phyloP scores from a whole-genome alignment of 2,797 vertebrate species.

The Bradypodion ventrale region DNA sequence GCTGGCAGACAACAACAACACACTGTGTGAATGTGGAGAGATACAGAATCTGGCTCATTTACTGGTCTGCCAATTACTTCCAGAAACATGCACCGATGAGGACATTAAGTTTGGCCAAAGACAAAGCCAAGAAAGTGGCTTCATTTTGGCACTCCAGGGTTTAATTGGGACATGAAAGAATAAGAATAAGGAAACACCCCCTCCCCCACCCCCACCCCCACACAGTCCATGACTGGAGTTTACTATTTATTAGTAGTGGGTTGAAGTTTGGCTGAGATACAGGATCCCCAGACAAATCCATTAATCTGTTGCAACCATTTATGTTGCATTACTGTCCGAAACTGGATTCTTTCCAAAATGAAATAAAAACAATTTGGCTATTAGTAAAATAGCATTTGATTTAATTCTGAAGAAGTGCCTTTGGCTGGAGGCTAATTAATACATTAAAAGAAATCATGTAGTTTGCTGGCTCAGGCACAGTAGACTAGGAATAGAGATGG shows the following conservation, averaged over 20 bases:
- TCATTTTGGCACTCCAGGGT: too few species aligned
- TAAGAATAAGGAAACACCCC: too few species aligned
- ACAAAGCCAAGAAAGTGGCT: too few species aligned
- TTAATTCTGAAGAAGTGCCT: slow-evolving; percentile 26
- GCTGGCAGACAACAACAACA: too few species aligned
- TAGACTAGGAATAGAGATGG: neutral
- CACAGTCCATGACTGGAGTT: neutral
- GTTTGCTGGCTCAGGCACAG: neutral
- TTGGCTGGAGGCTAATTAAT: slow-evolving; percentile 17
- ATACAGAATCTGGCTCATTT: too few species aligned
- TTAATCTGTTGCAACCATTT: slow-evolving; percentile 4
- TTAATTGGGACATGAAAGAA: too few species aligned
- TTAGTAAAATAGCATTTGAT: slow-evolving; percentile 5
- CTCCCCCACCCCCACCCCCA: too few species aligned
- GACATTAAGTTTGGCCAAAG: too few species aligned
- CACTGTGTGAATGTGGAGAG: too few species aligned
- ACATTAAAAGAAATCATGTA: neutral
- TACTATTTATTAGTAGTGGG: neutral
- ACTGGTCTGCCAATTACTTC: too few species aligned
- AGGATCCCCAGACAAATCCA: neutral
- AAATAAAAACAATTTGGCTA: slow-evolving; percentile 10
- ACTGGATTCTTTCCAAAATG: neutral
- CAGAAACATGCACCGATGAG: too few species aligned
- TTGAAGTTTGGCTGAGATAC: neutral
- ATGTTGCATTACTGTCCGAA: neutral